Conservation (phyloP, 1,140 invertebrate genomes). For the Orchestia grillus region DNA sequence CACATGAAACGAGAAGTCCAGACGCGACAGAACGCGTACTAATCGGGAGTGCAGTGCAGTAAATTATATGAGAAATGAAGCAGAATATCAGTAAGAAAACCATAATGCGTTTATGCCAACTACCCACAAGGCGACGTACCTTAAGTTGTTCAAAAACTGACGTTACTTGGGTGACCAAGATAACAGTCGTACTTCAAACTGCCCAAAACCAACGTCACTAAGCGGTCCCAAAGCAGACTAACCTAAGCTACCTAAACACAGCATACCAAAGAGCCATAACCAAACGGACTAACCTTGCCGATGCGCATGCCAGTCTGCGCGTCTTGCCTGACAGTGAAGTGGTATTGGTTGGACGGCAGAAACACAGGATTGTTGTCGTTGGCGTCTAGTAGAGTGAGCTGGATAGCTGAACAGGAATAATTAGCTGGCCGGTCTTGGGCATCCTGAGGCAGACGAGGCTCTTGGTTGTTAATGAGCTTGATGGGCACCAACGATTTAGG, state of each 20-base stretch:
- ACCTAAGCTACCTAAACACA: background rate
- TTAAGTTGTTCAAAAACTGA: too few relatives aligned
- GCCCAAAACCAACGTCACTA: too few relatives aligned
- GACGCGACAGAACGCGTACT: too few relatives aligned
- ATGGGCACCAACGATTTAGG: slow-evolving; percentile 26
- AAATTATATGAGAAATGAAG: too few relatives aligned
- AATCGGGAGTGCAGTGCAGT: too few relatives aligned
- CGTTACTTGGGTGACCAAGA: too few relatives aligned
- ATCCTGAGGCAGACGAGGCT: background rate
- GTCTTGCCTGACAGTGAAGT: slow-evolving; percentile 93
- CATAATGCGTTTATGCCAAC: too few relatives aligned
- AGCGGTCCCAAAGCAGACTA: background rate
- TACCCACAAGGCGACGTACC: too few relatives aligned
- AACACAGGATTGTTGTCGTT: slow-evolving; percentile 68
- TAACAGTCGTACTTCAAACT: too few relatives aligned
- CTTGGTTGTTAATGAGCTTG: slow-evolving; percentile 11
- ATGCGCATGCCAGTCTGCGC: slow-evolving; percentile 85
- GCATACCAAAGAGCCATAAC: background rate
- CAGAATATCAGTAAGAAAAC: too few relatives aligned
- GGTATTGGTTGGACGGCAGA: slow-evolving; percentile 84
- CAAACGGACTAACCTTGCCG: slow-evolving; percentile 57
- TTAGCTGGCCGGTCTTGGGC: background rate
- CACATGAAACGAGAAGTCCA: too few relatives aligned
- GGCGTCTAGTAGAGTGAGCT: slow-evolving; percentile 65
- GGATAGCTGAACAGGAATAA: slow-evolving; percentile 68